These are phyloP conservation scores for Tamias sibiricus DNA, from an alignment of 2,113 vertebrate genomes.

Conservation along the genomic window DNA sequence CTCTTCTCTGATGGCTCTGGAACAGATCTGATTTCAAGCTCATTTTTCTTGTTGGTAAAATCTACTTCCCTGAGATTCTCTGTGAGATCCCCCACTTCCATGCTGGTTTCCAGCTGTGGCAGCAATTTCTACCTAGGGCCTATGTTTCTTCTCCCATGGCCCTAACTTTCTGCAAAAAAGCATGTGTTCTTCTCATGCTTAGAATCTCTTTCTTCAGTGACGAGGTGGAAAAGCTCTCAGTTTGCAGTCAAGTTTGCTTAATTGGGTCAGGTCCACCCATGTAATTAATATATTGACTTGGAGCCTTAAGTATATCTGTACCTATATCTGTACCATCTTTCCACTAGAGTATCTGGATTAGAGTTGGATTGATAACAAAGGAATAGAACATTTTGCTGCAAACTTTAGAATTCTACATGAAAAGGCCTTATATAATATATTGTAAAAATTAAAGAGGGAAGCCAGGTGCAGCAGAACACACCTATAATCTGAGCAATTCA, in stretches of 20 bases:
- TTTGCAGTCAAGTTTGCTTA: background rate
- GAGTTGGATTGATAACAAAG: background rate
- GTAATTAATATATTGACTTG: background rate
- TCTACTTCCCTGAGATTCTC: background rate
- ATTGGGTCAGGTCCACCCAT: background rate
- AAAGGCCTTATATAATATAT: background rate
- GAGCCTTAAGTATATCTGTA: background rate
- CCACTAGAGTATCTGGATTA: background rate
- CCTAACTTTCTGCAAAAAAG: background rate
- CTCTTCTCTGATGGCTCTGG: background rate
- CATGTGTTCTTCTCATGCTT: background rate
- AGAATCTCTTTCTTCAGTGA: background rate
- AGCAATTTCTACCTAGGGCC: fast-evolving
- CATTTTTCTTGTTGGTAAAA: background rate
- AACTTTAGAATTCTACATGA: background rate
- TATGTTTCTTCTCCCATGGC: background rate
- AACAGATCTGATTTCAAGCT: background rate
- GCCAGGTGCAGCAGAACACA: too few relatives aligned
- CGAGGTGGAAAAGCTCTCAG: background rate
- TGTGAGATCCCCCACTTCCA: background rate
- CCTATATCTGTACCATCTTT: background rate
- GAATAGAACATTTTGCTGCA: fast-evolving
- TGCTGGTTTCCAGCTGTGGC: background rate
- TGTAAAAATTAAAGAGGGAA: background rate
- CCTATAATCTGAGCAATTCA: too few relatives aligned